Conservation (phyloP, 1,140 invertebrate species). For the Agraylea sexmaculata region DNA sequence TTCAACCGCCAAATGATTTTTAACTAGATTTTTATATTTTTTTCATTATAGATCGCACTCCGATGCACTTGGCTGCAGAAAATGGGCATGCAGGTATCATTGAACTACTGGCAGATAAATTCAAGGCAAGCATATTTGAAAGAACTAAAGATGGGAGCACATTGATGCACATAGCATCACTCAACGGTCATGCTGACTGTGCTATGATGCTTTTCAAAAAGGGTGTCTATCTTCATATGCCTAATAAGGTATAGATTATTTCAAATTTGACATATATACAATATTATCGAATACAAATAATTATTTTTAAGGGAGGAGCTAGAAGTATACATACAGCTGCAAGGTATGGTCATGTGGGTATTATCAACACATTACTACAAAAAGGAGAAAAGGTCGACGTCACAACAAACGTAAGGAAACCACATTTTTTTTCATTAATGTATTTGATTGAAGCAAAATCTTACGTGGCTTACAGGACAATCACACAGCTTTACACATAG, state of each 20-base stretch:
- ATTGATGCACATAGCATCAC: constrained; percentile 93
- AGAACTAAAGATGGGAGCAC: constrained; percentile 95
- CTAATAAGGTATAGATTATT: constrained; percentile 70
- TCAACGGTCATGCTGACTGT: constrained; percentile 94
- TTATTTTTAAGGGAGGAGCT: constrained; percentile 56
- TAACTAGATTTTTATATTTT: background rate
- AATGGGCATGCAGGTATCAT: constrained; percentile 92
- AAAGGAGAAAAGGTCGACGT: constrained; percentile 95
- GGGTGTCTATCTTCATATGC: constrained; percentile 98
- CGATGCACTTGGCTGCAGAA: constrained; percentile 95
- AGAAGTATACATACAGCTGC: constrained; percentile 88
- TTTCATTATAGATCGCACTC: constrained; percentile 68
- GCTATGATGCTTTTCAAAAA: constrained; percentile 98
- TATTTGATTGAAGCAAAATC: constrained; percentile 2
- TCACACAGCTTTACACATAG: constrained; percentile 96
- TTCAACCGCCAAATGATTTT: background rate
- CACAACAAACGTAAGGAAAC: constrained; percentile 70
- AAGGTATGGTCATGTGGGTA: constrained; percentile 87
- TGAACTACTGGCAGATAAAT: constrained; percentile 93
- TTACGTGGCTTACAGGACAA: constrained; percentile 62
- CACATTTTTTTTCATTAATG: constrained; percentile 2
- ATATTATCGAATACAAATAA: background rate
- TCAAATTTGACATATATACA: background rate
- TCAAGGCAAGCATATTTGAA: constrained; percentile 89
- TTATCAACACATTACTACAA: constrained; percentile 90